These are phyloP conservation scores for Otus sunia DNA, from an alignment of 2,113 vertebrate genomes.

Conservation along the genomic window DNA sequence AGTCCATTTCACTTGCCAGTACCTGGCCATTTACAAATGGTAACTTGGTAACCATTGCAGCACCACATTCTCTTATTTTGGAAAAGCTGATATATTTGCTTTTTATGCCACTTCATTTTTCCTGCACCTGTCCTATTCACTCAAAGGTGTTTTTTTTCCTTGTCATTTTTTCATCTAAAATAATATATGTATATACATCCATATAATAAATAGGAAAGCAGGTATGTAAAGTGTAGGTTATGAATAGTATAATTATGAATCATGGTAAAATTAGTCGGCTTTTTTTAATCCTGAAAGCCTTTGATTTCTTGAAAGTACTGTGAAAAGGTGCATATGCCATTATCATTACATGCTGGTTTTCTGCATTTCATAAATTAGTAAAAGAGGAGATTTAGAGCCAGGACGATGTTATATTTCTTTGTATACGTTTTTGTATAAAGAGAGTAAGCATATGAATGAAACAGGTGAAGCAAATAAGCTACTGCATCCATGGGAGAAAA, in stretches of 20 bases:
- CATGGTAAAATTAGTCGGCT: background rate
- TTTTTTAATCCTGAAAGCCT: constrained; percentile 10
- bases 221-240: background rate
- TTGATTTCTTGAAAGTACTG: constrained; percentile 24
- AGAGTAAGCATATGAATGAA: background rate
- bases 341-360: background rate
- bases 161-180: background rate
- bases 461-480: background rate
- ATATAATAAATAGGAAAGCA: background rate
- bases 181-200: background rate
- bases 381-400: background rate
- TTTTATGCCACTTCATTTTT: background rate
- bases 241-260: constrained; percentile 40
- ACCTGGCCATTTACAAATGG: background rate
- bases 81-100: background rate
- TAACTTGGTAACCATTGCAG: background rate
- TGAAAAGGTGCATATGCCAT: background rate
- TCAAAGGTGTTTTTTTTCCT: background rate
- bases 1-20: background rate
- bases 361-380: background rate
- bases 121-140: background rate
- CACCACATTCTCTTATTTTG: background rate
- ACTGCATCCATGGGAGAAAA: background rate
- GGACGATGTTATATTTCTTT: background rate
- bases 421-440: background rate